Evolutionary conservation across 1,140 invertebrate species (phyloP).

Genomic region (Drosophila albomicans): DNA sequence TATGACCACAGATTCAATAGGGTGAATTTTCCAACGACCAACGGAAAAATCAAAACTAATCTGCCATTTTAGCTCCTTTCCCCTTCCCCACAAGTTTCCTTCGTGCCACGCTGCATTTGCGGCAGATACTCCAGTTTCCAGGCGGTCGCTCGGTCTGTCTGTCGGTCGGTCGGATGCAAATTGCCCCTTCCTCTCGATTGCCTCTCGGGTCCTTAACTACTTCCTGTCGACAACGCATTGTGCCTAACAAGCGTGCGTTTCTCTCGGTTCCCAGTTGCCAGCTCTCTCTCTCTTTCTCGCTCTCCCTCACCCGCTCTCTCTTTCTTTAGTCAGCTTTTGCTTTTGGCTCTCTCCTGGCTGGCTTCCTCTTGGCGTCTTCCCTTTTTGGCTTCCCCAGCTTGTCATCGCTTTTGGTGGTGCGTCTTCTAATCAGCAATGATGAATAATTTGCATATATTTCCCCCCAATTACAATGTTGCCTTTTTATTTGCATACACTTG

Average conservation of each 20-base stretch:
- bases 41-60: constrained; percentile 80
- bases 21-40: constrained; percentile 50
- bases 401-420: constrained; percentile 39
- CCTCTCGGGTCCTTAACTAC: constrained; percentile 62
- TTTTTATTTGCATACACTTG: constrained; percentile 77
- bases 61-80: constrained; percentile 70
- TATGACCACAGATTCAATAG: constrained; percentile 78
- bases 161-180: constrained; percentile 61
- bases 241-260: constrained; percentile 71
- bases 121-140: constrained; percentile 2
- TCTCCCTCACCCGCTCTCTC: background rate
- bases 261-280: constrained; percentile 3
- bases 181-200: constrained; percentile 30
- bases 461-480: constrained; percentile 81
- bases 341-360: constrained; percentile 5
- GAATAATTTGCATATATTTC: constrained; percentile 84
- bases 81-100: constrained; percentile 30
- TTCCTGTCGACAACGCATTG: constrained; percentile 65
- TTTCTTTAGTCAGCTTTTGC: background rate
- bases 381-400: constrained; percentile 3
- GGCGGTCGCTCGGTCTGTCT: constrained; percentile 3
- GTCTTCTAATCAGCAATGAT: constrained; percentile 84
- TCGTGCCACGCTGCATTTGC: constrained; percentile 1
- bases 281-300: background rate
- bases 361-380: constrained; percentile 1